phyloP scores from a whole-genome alignment of 2,888 invertebrate genomes.

The Drosophila mulleri region DNA sequence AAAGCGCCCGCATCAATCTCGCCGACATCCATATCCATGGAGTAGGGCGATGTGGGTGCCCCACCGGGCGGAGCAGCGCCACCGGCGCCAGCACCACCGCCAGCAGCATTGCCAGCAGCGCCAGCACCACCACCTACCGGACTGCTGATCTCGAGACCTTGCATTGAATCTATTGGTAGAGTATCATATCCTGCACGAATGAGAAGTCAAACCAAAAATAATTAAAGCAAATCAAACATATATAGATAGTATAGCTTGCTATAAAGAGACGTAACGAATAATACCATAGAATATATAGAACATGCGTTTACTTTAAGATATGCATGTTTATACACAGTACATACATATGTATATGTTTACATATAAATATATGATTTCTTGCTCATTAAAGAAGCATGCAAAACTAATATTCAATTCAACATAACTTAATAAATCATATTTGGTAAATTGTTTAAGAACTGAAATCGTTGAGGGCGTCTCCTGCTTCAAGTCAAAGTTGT shows the following conservation, averaged over 20 bases:
- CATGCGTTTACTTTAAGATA: background rate
- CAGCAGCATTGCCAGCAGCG: constrained; percentile 67
- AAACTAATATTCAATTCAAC: constrained; percentile 4
- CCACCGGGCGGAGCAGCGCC: constrained; percentile 81
- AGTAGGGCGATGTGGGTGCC: constrained; percentile 87
- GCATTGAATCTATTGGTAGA: constrained; percentile 98
- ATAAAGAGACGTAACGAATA: background rate
- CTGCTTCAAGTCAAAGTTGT: constrained; percentile 16
- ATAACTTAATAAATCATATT: constrained; percentile 2
- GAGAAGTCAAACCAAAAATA: constrained; percentile 40
- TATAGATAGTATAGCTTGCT: background rate
- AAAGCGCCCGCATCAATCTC: constrained; percentile 90
- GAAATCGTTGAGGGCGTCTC: constrained; percentile 18
- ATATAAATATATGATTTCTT: background rate
- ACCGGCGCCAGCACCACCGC: constrained; percentile 68
- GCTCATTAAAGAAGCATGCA: constrained; percentile 13
- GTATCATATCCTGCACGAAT: constrained; percentile 94
- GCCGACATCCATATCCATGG: constrained; percentile 95
- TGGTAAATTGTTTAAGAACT: constrained; percentile 5
- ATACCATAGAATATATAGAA: background rate
- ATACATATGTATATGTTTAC: no score
- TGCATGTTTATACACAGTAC: background rate
- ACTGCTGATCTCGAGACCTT: constrained; percentile 94
- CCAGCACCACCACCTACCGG: constrained; percentile 81
- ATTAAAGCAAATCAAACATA: background rate